These are phyloP conservation scores for Andricus quercusramuli DNA, from an alignment of 2,888 invertebrate species.

Conservation along the genomic window DNA sequence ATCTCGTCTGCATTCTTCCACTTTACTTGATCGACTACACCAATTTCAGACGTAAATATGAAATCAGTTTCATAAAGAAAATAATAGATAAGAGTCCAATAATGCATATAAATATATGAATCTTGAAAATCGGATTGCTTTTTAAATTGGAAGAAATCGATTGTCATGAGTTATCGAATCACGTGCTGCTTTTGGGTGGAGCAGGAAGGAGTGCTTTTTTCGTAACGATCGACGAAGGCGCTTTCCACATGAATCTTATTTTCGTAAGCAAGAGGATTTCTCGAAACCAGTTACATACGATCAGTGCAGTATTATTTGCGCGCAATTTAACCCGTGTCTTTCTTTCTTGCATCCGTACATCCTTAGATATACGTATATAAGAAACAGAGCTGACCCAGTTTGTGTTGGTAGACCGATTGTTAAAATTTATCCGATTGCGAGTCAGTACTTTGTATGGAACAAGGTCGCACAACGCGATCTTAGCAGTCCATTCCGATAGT, in stretches of 20 bases:
- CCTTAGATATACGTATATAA: constrained; percentile 25
- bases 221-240: constrained; percentile 1
- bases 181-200: constrained; percentile 7
- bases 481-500: constrained; percentile 56
- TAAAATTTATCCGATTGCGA: constrained; percentile 58
- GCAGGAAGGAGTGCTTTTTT: constrained; percentile 5
- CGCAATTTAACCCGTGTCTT: constrained; percentile 53
- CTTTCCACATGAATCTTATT: constrained; percentile 45
- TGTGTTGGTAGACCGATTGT: constrained; percentile 57
- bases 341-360: constrained; percentile 48
- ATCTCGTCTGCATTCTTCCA: neutral
- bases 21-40: neutral
- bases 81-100: neutral
- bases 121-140: neutral
- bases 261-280: constrained; percentile 45
- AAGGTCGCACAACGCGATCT: constrained; percentile 63
- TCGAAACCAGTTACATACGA: constrained; percentile 45
- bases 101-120: neutral
- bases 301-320: constrained; percentile 50
- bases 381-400: constrained; percentile 52
- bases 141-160: constrained; percentile 7
- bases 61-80: neutral
- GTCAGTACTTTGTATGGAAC: constrained; percentile 62
- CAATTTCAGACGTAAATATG: neutral
- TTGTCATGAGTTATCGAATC: constrained; percentile 14